Percentiles rank a stretch among this genome's conserved stretches.
Conservation (phyloP, 2,797 vertebrate species). For the Malurus leucopterus region DNA sequence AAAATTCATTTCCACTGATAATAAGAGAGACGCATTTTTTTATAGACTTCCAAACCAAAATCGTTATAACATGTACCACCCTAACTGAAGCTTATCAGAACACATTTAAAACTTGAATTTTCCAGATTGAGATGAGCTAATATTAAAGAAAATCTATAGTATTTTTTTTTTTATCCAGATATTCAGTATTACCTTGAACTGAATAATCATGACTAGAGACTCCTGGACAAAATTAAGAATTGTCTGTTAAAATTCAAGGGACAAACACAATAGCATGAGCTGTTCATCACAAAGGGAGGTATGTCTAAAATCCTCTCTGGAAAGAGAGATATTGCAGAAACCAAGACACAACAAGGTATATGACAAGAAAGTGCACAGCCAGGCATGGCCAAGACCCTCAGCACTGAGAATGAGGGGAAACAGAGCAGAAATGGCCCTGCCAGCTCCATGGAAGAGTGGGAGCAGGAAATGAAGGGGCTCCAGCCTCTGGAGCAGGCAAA, state of each 20-base stretch:
- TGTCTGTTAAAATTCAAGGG: rapidly evolving
- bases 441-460: rapidly evolving
- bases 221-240: background rate
- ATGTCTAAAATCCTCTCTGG: background rate
- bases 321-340: background rate
- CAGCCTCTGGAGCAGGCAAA: rapidly evolving
- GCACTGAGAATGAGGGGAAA: background rate
- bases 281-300: rapidly evolving
- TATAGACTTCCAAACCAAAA: background rate
- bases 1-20: background rate
- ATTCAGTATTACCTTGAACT: background rate
- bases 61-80: background rate
- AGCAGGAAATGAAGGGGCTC: background rate
- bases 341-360: background rate
- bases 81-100: background rate
- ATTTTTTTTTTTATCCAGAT: rapidly evolving
- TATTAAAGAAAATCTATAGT: background rate
- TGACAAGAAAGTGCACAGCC: background rate
- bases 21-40: background rate
- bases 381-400: no score
- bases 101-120: background rate
- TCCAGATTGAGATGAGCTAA: background rate
- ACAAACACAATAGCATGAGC: rapidly evolving
- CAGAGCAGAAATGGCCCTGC: rapidly evolving
- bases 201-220: background rate